Evolutionary conservation across 2,797 vertebrate species (phyloP).

Genomic region (Diglossa cyanea): DNA sequence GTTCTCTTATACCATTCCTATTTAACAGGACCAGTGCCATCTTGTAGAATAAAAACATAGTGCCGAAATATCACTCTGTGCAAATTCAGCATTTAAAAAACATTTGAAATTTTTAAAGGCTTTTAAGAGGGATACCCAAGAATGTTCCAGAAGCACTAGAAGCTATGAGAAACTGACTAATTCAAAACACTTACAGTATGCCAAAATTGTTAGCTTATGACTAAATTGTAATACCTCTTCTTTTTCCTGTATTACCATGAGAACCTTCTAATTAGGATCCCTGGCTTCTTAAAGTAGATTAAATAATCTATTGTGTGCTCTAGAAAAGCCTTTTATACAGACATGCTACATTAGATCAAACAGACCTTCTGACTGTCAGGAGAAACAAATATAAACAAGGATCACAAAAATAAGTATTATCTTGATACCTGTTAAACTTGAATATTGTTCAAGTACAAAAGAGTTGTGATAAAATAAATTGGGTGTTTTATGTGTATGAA

Average conservation of each 20-base stretch:
- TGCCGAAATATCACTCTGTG: not conserved
- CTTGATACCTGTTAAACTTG: not conserved
- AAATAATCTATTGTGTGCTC: not conserved
- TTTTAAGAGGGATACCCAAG: not conserved
- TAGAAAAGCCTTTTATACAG: not conserved
- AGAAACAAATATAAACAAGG: not conserved
- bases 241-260: not conserved
- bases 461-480: not conserved
- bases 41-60: not conserved
- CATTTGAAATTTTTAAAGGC: not conserved
- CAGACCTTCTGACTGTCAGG: not conserved
- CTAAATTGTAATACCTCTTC: not conserved
- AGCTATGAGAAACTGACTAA: not conserved
- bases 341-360: not conserved
- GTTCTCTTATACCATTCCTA: not conserved
- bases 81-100: not conserved
- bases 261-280: not conserved
- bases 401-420: constrained; percentile 20
- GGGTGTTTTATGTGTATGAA: not conserved
- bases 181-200: not conserved
- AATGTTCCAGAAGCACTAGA: not conserved
- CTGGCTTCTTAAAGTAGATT: not conserved
- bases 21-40: not conserved
- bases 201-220: not conserved
- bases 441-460: not conserved